A percentile compares a stretch with the other conserved stretches of the same genome.
Evolutionary conservation across 2,888 invertebrate genomes (phyloP).

Genomic region (Diarsia dahlii): DNA sequence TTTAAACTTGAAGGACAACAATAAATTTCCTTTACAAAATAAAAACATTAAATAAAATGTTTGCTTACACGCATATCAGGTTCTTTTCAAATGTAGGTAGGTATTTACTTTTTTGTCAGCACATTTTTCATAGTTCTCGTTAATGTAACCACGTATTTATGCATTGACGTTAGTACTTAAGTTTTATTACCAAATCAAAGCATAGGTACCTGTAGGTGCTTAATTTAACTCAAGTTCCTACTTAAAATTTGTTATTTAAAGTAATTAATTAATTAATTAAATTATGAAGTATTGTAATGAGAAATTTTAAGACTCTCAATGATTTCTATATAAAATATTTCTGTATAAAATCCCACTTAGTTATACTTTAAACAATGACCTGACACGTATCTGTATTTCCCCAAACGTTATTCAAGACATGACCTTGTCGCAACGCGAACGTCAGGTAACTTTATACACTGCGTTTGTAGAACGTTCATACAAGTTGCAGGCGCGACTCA

Average conservation of each 20-base stretch:
- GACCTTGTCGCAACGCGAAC: slow-evolving; percentile 53
- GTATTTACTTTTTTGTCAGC: slow-evolving; percentile 25
- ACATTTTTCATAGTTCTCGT: slow-evolving; percentile 22
- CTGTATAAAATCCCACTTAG: background rate
- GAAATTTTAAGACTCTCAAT: background rate
- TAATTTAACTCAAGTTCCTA: slow-evolving; percentile 10
- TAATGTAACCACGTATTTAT: background rate
- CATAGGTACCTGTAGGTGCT: too few relatives aligned
- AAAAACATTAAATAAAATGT: background rate
- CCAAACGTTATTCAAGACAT: slow-evolving; percentile 24
- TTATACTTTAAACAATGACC: slow-evolving; percentile 35
- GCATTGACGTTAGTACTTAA: background rate
- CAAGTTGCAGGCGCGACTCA: slow-evolving; percentile 33
- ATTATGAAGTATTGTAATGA: background rate
- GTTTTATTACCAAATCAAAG: background rate
- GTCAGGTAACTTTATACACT: slow-evolving; percentile 19
- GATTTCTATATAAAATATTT: too few relatives aligned
- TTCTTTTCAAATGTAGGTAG: slow-evolving; percentile 30
- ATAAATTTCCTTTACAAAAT: background rate
- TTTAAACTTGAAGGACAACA: background rate
- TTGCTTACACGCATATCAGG: background rate
- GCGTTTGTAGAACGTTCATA: slow-evolving; percentile 42
- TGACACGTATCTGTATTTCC: slow-evolving; percentile 36
- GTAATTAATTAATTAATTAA: slow-evolving; percentile 2
- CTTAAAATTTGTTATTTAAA: slow-evolving; percentile 2